Percentiles rank a stretch among this genome's conserved stretches.
Evolutionary conservation across 1,140 invertebrate species (phyloP).

Genomic region (Plutomurus gul): DNA sequence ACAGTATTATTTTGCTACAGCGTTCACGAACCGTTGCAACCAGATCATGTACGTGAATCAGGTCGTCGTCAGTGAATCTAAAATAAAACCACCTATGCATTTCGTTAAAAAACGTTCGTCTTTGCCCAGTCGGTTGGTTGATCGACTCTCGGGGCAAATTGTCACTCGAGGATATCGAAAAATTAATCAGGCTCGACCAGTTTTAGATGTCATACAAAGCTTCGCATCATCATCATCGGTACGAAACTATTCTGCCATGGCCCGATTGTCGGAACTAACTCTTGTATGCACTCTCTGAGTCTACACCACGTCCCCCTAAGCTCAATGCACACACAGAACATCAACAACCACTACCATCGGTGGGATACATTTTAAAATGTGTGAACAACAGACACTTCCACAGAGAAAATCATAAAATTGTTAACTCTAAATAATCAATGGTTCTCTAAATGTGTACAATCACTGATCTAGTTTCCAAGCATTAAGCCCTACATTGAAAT

Average conservation of each 20-base stretch:
- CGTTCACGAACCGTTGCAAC: constrained; percentile 35
- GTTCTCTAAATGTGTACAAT: too few relatives aligned
- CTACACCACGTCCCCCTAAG: neutral
- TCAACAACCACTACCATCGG: too few relatives aligned
- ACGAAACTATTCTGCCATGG: neutral
- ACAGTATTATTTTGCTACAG: neutral
- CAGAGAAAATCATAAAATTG: too few relatives aligned
- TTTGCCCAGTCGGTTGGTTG: neutral
- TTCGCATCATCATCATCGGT: neutral
- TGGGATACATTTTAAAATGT: too few relatives aligned
- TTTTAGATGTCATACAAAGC: constrained; percentile 15
- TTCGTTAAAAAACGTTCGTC: neutral
- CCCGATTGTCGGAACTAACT: neutral
- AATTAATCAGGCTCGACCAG: constrained; percentile 35
- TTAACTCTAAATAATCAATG: too few relatives aligned
- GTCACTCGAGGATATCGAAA: neutral
- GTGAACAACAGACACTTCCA: too few relatives aligned
- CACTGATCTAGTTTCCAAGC: neutral
- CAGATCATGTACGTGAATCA: constrained; percentile 36
- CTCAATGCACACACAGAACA: too few relatives aligned
- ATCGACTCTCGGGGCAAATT: neutral
- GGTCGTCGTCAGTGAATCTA: constrained; percentile 21
- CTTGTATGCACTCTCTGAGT: neutral
- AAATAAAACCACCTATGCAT: constrained; percentile 7
- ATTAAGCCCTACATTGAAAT: neutral